A percentile compares a stretch with the other conserved stretches of the same genome.
Conservation (phyloP, 2,888 invertebrate genomes). For the Empis livida region DNA sequence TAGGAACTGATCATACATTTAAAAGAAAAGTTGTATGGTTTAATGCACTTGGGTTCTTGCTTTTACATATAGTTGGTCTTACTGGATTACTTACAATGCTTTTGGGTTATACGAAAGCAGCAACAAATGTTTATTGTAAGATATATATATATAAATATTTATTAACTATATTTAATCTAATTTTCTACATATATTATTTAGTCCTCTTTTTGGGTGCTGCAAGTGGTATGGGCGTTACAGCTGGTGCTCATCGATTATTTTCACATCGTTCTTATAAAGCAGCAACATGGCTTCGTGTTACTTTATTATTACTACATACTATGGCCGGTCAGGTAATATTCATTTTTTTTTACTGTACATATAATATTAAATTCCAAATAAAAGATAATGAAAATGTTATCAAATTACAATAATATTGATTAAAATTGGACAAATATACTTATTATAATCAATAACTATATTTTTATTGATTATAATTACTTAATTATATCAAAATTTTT, state of each 20-base stretch:
- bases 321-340: constrained; percentile 60
- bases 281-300: constrained; percentile 43
- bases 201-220: constrained; percentile 17
- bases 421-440: too few species aligned
- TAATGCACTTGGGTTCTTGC: constrained; percentile 45
- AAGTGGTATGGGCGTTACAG: constrained; percentile 52
- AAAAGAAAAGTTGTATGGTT: constrained; percentile 46
- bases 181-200: constrained; percentile 8
- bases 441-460: too few species aligned
- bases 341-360: background rate
- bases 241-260: constrained; percentile 70
- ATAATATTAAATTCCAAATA: background rate
- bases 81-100: constrained; percentile 10
- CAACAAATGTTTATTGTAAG: constrained; percentile 34
- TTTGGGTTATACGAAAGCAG: constrained; percentile 20
- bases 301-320: constrained; percentile 53
- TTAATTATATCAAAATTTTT: too few species aligned
- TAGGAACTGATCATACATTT: constrained; percentile 39
- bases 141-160: background rate
- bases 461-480: too few species aligned
- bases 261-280: constrained; percentile 71
- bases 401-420: too few species aligned
- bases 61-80: constrained; percentile 39
- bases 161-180: background rate
- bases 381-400: background rate